Conservation (phyloP, 1,140 invertebrate species). For the Drosophila watanabei region DNA sequence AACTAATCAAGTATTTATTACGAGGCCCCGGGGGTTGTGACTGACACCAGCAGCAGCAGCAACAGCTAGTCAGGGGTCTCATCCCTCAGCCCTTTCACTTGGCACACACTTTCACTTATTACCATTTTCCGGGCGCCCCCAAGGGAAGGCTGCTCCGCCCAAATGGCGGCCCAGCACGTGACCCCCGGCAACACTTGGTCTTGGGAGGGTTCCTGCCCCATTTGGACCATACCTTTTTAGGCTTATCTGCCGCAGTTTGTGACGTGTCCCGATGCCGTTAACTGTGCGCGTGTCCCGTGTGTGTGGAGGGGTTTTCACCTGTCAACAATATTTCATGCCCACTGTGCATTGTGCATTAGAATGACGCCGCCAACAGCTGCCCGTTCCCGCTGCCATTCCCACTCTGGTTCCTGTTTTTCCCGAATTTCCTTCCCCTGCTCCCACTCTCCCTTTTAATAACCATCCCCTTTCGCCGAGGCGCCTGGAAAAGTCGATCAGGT, state of each 20-base stretch:
- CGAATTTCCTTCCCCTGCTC: conserved; percentile 21
- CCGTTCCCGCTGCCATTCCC: conserved; percentile 24
- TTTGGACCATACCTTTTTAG: conserved; percentile 45
- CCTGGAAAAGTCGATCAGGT: conserved; percentile 73
- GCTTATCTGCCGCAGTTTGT: conserved; percentile 41
- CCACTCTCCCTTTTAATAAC: conserved; percentile 36
- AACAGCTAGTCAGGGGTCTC: conserved; percentile 6
- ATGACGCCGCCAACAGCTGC: conserved; percentile 68
- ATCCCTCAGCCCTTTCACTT: conserved; percentile 42
- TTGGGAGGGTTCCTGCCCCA: conserved; percentile 25
- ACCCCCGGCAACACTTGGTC: conserved; percentile 17
- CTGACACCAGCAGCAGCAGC: conserved; percentile 41
- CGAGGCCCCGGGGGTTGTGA: conserved; percentile 56
- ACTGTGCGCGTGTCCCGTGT: conserved; percentile 56
- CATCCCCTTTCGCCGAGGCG: conserved; percentile 37
- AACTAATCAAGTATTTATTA: conserved; percentile 77
- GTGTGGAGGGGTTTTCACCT: conserved; percentile 66
- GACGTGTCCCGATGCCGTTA: conserved; percentile 67
- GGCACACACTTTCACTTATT: conserved; percentile 76
- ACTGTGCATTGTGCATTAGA: conserved; percentile 79
- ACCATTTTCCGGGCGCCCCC: conserved; percentile 41
- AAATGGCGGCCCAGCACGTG: conserved; percentile 70
- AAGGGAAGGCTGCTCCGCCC: conserved; percentile 53
- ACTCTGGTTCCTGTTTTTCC: conserved; percentile 12
- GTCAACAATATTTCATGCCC: conserved; percentile 82